Conservation (phyloP, 2,797 vertebrate genomes). For the Sphenopsis melanotis region DNA sequence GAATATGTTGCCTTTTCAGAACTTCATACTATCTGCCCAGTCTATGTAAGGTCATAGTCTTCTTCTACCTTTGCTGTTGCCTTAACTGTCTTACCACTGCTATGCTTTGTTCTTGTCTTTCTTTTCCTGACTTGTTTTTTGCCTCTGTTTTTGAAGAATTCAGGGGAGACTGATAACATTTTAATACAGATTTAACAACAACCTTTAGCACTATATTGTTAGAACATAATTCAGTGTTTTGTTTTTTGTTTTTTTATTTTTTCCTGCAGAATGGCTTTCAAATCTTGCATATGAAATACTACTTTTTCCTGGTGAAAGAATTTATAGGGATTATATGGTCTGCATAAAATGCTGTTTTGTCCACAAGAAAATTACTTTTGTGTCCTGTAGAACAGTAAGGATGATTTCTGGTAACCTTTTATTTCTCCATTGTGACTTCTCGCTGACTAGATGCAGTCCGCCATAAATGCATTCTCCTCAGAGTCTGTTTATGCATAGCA, state of each 20-base stretch:
- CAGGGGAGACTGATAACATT: not conserved
- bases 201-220: not conserved
- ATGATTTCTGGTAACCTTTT: not conserved
- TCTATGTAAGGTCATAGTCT: not conserved
- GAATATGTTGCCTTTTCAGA: not conserved
- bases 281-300: not conserved
- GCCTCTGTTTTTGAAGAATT: not conserved
- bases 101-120: not conserved
- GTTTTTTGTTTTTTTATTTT: not conserved
- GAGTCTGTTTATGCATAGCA: not conserved
- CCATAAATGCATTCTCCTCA: not conserved
- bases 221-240: not conserved
- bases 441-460: not conserved
- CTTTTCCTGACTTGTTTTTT: not conserved
- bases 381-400: not conserved
- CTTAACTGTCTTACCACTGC: not conserved
- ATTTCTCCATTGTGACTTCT: not conserved
- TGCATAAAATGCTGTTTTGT: not conserved
- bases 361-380: not conserved
- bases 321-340: not conserved
- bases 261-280: not conserved
- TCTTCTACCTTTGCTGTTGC: not conserved
- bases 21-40: not conserved
- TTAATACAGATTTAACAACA: not conserved
- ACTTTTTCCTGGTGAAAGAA: not conserved